Conservation (phyloP, 2,113 vertebrate genomes). For the Hemicordylus capensis region DNA sequence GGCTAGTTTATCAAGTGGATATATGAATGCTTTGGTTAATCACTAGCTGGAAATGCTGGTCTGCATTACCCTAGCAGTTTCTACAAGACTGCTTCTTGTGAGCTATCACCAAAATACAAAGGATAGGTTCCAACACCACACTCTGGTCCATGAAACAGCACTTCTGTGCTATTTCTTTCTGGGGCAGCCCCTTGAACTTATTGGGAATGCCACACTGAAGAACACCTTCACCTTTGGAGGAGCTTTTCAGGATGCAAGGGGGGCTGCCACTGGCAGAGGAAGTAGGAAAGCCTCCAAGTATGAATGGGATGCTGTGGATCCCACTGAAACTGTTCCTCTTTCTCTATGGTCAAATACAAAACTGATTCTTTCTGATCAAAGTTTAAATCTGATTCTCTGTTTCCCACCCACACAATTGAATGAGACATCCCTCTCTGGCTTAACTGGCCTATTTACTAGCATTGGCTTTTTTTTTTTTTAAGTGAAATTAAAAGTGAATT, state of each 20-base stretch:
- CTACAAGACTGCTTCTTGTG: not conserved
- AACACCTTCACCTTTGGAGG: no score
- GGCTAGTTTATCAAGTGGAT: not conserved
- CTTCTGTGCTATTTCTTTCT: not conserved
- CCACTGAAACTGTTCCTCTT: not conserved
- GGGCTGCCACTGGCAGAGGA: not conserved
- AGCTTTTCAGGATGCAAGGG: not conserved
- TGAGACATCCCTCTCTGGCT: no score
- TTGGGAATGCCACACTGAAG: not conserved
- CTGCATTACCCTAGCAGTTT: not conserved
- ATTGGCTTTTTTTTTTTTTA: no score
- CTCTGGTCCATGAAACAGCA: not conserved
- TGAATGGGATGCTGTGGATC: not conserved
- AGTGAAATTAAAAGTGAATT: no score
- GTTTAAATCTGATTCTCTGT: not conserved
- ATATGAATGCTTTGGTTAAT: no score
- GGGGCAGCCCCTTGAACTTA: not conserved
- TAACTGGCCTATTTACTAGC: no score
- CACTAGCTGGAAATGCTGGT: not conserved
- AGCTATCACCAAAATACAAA: not conserved
- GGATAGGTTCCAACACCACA: not conserved
- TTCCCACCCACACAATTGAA: not conserved
- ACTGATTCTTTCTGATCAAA: not conserved
- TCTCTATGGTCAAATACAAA: not conserved
- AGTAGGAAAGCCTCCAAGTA: not conserved